These are phyloP conservation scores for Ornithoptera priamus DNA, from an alignment of 2,888 invertebrate species.

Conservation along the genomic window DNA sequence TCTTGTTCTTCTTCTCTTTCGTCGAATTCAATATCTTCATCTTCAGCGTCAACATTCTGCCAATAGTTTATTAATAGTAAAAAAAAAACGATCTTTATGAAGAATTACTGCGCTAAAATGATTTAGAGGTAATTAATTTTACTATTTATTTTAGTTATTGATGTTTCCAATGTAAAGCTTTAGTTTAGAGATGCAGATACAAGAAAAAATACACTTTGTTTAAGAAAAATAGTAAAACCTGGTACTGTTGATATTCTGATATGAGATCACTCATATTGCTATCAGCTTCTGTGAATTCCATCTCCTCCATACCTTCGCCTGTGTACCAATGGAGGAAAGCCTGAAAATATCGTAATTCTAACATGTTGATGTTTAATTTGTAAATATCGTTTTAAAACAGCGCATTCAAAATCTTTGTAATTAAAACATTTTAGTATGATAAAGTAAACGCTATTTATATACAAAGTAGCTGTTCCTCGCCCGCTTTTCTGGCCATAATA, in stretches of 20 bases:
- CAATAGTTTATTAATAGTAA: not conserved
- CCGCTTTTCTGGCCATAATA: no score
- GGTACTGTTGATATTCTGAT: constrained; percentile 72
- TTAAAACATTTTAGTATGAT: not conserved
- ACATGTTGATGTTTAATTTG: not conserved
- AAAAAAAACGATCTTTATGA: no score
- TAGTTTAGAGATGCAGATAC: no score
- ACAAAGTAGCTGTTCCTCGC: no score
- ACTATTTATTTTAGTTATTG: no score
- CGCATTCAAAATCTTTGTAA: not conserved
- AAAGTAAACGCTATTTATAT: no score
- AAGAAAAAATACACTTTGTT: not conserved
- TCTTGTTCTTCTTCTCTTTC: constrained; percentile 40
- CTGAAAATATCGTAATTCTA: constrained; percentile 38
- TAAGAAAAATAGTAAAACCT: constrained; percentile 46
- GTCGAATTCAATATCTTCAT: constrained; percentile 44
- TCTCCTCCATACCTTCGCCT: constrained; percentile 95
- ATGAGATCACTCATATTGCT: constrained; percentile 83
- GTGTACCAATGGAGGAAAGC: constrained; percentile 96
- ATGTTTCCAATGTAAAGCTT: no score
- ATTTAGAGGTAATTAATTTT: no score
- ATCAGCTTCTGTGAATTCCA: constrained; percentile 95
- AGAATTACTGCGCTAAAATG: no score
- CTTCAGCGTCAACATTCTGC: constrained; percentile 43
- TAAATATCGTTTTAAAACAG: not conserved